These are phyloP conservation scores for Rhogogaster chlorosoma DNA, from an alignment of 2,888 invertebrate species.

Conservation along the genomic window DNA sequence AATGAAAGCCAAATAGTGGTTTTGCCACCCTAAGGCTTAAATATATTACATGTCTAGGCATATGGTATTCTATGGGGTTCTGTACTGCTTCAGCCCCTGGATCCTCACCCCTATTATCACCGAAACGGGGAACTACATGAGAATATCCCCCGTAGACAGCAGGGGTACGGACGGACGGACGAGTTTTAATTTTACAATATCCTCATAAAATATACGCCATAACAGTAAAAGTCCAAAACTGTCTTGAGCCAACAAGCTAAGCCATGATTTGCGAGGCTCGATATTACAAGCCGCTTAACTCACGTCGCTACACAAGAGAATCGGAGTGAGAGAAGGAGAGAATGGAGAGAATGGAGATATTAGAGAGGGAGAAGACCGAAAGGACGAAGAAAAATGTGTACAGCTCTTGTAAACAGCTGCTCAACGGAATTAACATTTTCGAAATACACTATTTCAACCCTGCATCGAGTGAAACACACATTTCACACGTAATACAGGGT, in stretches of 20 bases:
- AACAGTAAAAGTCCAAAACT: constrained; percentile 70
- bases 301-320: constrained; percentile 30
- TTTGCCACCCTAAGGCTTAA: constrained; percentile 64
- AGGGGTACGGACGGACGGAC: constrained; percentile 50
- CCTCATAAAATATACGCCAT: constrained; percentile 73
- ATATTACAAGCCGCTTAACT: constrained; percentile 54
- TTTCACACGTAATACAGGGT: background rate
- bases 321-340: background rate
- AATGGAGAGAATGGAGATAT: background rate
- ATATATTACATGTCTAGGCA: constrained; percentile 47
- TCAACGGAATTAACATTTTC: background rate
- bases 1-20: constrained; percentile 78
- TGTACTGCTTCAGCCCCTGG: background rate
- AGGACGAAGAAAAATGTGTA: background rate
- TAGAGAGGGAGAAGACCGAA: background rate
- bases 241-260: constrained; percentile 68
- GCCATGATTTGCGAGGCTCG: constrained; percentile 74
- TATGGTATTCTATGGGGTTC: constrained; percentile 38
- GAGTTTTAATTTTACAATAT: constrained; percentile 76
- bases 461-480: background rate
- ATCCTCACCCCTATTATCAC: constrained; percentile 41
- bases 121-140: constrained; percentile 19
- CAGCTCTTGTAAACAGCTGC: constrained; percentile 31
- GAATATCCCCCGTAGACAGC: background rate
- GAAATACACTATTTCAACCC: background rate